These are phyloP conservation scores for Pogona vitticeps DNA, from an alignment of 2,113 vertebrate species.

Conservation along the genomic window DNA sequence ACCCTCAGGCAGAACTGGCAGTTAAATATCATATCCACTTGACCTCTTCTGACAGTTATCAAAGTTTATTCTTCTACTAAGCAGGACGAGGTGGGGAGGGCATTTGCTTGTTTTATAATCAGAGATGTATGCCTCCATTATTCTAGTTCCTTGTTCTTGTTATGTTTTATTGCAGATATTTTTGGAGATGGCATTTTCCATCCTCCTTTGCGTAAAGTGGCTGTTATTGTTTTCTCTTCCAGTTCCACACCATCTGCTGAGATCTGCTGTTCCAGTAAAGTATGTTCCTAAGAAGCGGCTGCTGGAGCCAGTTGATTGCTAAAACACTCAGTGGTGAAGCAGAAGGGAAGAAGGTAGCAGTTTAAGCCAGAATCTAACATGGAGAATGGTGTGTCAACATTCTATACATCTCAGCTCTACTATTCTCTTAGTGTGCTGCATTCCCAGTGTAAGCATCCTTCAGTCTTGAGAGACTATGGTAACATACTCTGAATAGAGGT, in stretches of 20 bases:
- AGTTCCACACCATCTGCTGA: not conserved
- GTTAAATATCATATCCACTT: slow-evolving; percentile 24
- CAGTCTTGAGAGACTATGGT: too few species aligned
- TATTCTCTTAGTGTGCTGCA: not conserved
- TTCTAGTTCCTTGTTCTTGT: not conserved
- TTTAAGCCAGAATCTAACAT: not conserved
- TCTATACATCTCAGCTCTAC: not conserved
- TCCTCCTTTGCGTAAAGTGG: not conserved
- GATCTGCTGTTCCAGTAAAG: not conserved
- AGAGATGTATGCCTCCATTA: not conserved
- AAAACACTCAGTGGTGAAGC: not conserved
- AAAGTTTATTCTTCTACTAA: not conserved
- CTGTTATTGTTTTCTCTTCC: not conserved
- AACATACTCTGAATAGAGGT: too few species aligned
- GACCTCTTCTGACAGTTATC: not conserved
- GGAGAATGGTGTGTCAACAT: not conserved
- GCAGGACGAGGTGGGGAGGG: not conserved
- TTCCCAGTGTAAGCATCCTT: not conserved
- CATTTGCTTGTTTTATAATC: not conserved
- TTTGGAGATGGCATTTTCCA: not conserved
- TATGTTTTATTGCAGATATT: not conserved
- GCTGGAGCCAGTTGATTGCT: not conserved
- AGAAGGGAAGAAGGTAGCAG: not conserved
- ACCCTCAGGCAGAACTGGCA: not conserved
- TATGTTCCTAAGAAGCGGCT: not conserved